Percentiles rank a stretch among this genome's conserved stretches.
These are phyloP conservation scores for Chiridota heheva DNA, from an alignment of 35 echinoderm and acorn worm species.

Conservation along the genomic window DNA sequence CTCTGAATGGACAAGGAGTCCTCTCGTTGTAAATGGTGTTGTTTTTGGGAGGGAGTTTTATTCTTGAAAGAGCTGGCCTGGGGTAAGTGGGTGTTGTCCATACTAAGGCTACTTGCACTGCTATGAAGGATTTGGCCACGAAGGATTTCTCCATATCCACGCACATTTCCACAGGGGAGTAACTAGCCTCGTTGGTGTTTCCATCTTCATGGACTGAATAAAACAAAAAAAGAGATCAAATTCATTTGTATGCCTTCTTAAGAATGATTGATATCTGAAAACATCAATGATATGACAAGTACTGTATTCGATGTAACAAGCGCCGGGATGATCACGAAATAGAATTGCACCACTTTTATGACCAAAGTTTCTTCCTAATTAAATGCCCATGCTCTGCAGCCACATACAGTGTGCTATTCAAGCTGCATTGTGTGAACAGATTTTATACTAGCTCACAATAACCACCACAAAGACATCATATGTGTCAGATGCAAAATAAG, in stretches of 20 bases:
- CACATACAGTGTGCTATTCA: too few relatives aligned
- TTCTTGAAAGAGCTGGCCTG: conserved; percentile 7
- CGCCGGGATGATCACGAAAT: background rate
- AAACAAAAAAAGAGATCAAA: too few relatives aligned
- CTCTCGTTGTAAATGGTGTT: background rate
- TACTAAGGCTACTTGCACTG: conserved; percentile 80
- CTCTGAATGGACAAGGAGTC: background rate
- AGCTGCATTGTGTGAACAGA: too few relatives aligned
- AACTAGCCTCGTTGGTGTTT: background rate
- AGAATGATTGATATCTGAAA: background rate
- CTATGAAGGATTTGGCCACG: conserved; percentile 69
- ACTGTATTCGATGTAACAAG: background rate
- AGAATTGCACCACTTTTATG: too few relatives aligned
- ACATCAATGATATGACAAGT: background rate
- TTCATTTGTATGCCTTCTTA: background rate
- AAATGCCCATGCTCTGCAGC: too few relatives aligned
- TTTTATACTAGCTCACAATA: too few relatives aligned
- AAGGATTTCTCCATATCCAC: conserved; percentile 66
- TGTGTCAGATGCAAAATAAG: too few relatives aligned
- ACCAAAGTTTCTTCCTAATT: too few relatives aligned
- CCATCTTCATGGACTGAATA: conserved; percentile 14
- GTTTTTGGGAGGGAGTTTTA: background rate
- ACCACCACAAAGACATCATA: too few relatives aligned
- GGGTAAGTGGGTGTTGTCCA: conserved; percentile 36
- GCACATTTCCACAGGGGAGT: conserved; percentile 75